Evolutionary conservation across 2,113 vertebrate species (phyloP).

Genomic region (Lampris megalopsis): DNA sequence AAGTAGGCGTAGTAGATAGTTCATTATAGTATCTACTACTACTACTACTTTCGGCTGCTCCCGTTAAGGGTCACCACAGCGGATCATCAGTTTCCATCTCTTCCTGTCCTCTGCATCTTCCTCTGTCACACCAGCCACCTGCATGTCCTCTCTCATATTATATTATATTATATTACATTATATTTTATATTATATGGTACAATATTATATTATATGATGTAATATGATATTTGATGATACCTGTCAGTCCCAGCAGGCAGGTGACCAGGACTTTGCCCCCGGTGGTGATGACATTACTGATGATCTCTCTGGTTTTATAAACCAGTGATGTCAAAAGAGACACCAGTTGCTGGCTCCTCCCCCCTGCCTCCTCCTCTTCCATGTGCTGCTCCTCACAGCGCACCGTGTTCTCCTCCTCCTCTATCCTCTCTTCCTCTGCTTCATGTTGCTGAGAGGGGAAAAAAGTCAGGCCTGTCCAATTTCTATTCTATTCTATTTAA

Average conservation of each 20-base stretch:
- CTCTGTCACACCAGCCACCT: too few species aligned
- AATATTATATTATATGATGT: not conserved
- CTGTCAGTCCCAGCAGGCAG: slow-evolving; percentile 89
- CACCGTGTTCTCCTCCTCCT: slow-evolving; percentile 77
- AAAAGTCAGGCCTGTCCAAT: too few species aligned
- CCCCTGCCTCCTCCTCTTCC: slow-evolving; percentile 70
- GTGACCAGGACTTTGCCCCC: slow-evolving; percentile 93
- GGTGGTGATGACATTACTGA: slow-evolving; percentile 90
- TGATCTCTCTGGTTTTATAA: slow-evolving; percentile 86
- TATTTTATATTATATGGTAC: not conserved
- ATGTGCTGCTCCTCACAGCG: slow-evolving; percentile 58
- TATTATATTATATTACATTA: too few species aligned
- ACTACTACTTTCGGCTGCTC: too few species aligned
- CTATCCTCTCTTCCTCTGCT: slow-evolving; percentile 8
- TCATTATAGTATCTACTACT: too few species aligned
- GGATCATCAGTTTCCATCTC: too few species aligned
- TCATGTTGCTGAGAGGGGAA: slow-evolving; percentile 15
- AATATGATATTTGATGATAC: slow-evolving; percentile 59
- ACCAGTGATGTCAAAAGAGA: slow-evolving; percentile 86
- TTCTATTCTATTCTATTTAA: not conserved
- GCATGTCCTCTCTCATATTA: too few species aligned
- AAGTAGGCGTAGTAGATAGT: too few species aligned
- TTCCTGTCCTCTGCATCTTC: too few species aligned
- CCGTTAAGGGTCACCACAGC: too few species aligned
- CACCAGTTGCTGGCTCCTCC: slow-evolving; percentile 84